These are phyloP conservation scores for Orcinus orca DNA, from an alignment of 2,113 vertebrate species.

Conservation along the genomic window DNA sequence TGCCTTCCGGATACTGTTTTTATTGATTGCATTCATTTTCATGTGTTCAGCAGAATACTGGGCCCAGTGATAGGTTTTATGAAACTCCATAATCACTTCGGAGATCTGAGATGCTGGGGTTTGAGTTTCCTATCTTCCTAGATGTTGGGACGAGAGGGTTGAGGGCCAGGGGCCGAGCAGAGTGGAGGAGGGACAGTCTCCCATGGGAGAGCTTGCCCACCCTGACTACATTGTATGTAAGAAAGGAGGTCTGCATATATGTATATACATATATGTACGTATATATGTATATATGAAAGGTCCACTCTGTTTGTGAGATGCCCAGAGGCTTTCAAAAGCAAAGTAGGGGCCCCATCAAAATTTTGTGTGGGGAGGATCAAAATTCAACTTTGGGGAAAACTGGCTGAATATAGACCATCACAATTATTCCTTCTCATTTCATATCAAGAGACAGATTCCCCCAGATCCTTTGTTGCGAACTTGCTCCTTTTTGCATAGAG, in stretches of 20 bases:
- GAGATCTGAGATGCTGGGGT: not conserved
- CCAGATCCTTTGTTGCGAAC: not conserved
- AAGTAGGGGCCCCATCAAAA: not conserved
- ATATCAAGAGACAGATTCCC: not conserved
- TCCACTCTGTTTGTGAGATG: not conserved
- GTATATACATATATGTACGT: no score
- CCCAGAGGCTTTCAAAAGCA: not conserved
- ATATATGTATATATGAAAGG: not conserved
- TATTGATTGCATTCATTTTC: not conserved
- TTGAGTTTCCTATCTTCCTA: not conserved
- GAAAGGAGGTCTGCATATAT: not conserved
- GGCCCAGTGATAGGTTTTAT: not conserved
- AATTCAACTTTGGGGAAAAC: not conserved
- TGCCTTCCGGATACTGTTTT: not conserved
- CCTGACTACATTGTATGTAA: rapidly evolving
- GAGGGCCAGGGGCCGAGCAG: no score
- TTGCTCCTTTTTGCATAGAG: not conserved
- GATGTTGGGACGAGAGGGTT: rapidly evolving
- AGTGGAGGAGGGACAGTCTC: no score
- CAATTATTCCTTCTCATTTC: not conserved
- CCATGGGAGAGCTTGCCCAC: rapidly evolving
- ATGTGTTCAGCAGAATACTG: not conserved
- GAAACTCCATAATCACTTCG: not conserved
- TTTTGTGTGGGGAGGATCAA: not conserved
- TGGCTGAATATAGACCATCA: not conserved